These are phyloP conservation scores for Serranus cabrilla DNA, from an alignment of 2,797 vertebrate species.

Conservation along the genomic window DNA sequence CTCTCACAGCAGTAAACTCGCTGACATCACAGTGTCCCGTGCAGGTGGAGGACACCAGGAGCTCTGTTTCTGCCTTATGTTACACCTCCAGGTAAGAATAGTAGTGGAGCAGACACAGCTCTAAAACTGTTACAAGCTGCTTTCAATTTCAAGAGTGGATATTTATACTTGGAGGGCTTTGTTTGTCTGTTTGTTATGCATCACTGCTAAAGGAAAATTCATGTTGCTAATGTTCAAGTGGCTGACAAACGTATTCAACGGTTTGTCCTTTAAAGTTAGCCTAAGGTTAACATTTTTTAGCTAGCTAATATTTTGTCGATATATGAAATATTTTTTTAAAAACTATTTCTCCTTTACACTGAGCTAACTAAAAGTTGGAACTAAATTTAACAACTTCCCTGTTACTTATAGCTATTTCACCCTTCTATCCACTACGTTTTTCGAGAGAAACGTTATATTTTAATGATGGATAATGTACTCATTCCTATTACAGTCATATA, in stretches of 20 bases:
- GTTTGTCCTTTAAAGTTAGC: too few species aligned
- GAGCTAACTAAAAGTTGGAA: too few species aligned
- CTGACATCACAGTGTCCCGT: conserved; percentile 80
- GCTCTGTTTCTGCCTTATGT: conserved; percentile 40
- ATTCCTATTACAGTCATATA: too few species aligned
- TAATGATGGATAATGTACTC: too few species aligned
- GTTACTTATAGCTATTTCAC: neutral
- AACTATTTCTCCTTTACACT: too few species aligned
- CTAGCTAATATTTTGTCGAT: neutral
- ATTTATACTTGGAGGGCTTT: conserved; percentile 1
- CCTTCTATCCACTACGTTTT: neutral
- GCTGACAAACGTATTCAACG: too few species aligned
- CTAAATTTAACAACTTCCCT: too few species aligned
- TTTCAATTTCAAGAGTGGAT: neutral
- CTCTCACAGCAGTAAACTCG: conserved; percentile 71
- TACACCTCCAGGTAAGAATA: conserved; percentile 49
- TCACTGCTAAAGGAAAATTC: too few species aligned
- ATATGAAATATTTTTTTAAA: too few species aligned
- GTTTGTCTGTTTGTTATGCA: neutral
- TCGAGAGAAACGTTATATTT: too few species aligned
- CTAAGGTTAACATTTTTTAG: too few species aligned
- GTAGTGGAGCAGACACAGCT: neutral
- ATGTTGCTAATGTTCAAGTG: too few species aligned
- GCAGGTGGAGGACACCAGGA: conserved; percentile 79
- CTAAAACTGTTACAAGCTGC: neutral